Evolutionary conservation across 2,113 vertebrate species (phyloP), one percentile per base, ranked within the genome.

Genomic region (Phoxinus phoxinus): DNA sequence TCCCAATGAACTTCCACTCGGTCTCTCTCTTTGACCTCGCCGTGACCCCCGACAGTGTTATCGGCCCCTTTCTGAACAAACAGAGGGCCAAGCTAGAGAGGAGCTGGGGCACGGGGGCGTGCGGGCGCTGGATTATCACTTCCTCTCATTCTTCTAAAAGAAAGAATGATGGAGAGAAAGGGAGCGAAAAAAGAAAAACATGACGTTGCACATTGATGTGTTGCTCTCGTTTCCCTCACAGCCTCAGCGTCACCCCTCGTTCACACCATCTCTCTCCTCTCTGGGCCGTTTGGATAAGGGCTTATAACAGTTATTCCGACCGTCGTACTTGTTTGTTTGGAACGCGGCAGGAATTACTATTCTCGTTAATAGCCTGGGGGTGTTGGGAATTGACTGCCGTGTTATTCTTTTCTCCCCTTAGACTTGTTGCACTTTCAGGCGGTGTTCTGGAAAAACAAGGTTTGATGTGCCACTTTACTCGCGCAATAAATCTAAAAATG

Each of bases 1-100:
- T 96, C 94, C 87, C 65, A 63, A 72, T 96, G 96, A 97, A 96
- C 96, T 95, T 95, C 90, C 93, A 92, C 94, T 96, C 93, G 91
- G 94, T 95, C 94, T 94, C 84, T 86, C 83, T 84, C 84, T 37
- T 83, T 89, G 82, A 96, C 96, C 96, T 96, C 93, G 91, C 87
- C 46, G 75, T 96, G 96, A 97, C 96, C 95, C 86, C 35, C 48
- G 56, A 71, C 56, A 72, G 72, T 85, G 87, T 88, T 90, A 91
- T 91, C 91, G 71, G 86, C 53, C 85, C 79, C 78, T 79, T 83
- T 76, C 83, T 91, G 90, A 89, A 90, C 87, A 91, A 91, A 91
- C 90, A 91, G 81, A 73, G 80, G 83, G 80, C 65, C 86, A 74
- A 25, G 85, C 21, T 63, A 67, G 71, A 77, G 56, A 59, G 81